These are phyloP conservation scores for Xanthorhoe designata DNA, from an alignment of 2,888 invertebrate genomes.

Conservation along the genomic window DNA sequence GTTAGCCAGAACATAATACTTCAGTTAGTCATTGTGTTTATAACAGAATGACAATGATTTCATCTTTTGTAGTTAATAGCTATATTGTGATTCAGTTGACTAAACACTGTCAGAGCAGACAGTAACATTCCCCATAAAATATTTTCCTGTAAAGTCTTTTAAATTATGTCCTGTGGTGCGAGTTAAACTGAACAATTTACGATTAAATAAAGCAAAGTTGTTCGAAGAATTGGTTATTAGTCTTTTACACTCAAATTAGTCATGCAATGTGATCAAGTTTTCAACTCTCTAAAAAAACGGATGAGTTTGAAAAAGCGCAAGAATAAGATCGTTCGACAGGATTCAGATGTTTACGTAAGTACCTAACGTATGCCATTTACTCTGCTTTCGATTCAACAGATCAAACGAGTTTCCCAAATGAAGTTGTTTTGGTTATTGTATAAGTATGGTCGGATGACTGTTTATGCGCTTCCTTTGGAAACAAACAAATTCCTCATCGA, in stretches of 20 bases:
- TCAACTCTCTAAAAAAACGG: slow-evolving; percentile 57
- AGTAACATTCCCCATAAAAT: slow-evolving; percentile 42
- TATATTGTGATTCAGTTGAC: slow-evolving; percentile 51
- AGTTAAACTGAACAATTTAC: slow-evolving; percentile 7
- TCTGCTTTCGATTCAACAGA: not conserved
- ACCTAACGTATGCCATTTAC: not conserved
- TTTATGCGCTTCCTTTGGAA: slow-evolving; percentile 55
- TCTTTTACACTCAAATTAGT: slow-evolving; percentile 11
- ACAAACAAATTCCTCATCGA: slow-evolving; percentile 74
- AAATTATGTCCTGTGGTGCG: slow-evolving; percentile 1
- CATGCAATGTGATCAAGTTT: slow-evolving; percentile 52
- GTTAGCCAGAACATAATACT: slow-evolving; percentile 3
- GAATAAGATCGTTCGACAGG: slow-evolving; percentile 45
- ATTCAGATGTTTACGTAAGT: slow-evolving; percentile 46
- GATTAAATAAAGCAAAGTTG: slow-evolving; percentile 3
- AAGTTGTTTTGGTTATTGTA: slow-evolving; percentile 23
- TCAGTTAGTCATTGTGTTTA: slow-evolving; percentile 32
- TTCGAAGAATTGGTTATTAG: not conserved
- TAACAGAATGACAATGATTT: slow-evolving; percentile 36
- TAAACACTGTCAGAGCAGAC: slow-evolving; percentile 58
- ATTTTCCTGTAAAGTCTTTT: slow-evolving; percentile 23
- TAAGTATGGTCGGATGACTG: slow-evolving; percentile 30
- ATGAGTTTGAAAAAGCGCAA: slow-evolving; percentile 62
- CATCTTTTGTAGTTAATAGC: slow-evolving; percentile 33
- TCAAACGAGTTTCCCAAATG: slow-evolving; percentile 19